These are phyloP conservation scores for Pelodiscus sinensis DNA, from an alignment of 2,113 vertebrate species.

Conservation along the genomic window DNA sequence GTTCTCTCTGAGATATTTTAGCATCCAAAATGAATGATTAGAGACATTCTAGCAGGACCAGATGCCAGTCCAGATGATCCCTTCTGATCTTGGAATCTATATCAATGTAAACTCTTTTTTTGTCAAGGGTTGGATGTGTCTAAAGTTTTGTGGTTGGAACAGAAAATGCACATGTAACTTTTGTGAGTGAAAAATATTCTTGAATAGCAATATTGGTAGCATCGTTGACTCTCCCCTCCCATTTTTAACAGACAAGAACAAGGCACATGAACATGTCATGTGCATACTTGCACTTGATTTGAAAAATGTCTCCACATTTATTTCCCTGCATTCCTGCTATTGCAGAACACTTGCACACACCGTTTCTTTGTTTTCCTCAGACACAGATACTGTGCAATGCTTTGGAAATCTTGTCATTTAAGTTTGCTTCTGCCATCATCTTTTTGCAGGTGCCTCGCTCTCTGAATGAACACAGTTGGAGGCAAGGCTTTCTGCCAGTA, in stretches of 20 bases:
- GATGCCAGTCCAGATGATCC: background rate
- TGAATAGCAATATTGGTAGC: background rate
- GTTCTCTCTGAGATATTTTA: background rate
- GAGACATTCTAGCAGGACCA: background rate
- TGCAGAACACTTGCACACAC: background rate
- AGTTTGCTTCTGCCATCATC: background rate
- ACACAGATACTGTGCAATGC: rapidly evolving
- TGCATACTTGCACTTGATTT: background rate
- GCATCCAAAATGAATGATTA: background rate
- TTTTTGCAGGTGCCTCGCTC: background rate
- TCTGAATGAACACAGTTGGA: background rate
- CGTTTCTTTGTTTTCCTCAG: background rate
- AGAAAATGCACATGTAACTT: background rate
- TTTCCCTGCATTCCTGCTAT: background rate
- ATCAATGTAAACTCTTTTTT: background rate
- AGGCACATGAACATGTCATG: rapidly evolving
- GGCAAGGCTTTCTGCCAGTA: background rate
- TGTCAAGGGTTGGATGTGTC: background rate
- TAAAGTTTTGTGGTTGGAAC: background rate
- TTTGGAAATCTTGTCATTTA: background rate
- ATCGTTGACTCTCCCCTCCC: background rate
- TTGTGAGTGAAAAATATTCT: background rate
- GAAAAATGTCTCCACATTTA: background rate
- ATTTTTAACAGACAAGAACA: background rate
- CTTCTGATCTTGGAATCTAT: background rate